These are phyloP conservation scores for Anarsia innoxiella DNA, from an alignment of 2,888 invertebrate genomes.

Conservation along the genomic window DNA sequence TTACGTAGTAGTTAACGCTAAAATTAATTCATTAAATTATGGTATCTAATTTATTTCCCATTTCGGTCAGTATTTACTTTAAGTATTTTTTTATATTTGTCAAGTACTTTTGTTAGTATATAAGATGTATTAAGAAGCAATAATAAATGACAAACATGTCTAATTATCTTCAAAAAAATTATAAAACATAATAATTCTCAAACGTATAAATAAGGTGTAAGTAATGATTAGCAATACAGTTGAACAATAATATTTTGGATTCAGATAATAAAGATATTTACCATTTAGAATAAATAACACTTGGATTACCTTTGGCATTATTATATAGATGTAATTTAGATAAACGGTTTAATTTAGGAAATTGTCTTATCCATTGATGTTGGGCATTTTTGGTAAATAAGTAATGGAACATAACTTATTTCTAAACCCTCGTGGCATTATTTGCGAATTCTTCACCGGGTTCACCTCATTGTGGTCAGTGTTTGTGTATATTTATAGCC, in stretches of 20 bases:
- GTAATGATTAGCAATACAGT: constrained; percentile 4
- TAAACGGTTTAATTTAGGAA: constrained; percentile 29
- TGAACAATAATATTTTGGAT: constrained; percentile 8
- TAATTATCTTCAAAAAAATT: constrained; percentile 10
- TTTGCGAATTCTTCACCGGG: constrained; percentile 34
- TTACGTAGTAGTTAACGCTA: constrained; percentile 47
- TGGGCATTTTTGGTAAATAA: constrained; percentile 40
- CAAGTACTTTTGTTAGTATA: constrained; percentile 47
- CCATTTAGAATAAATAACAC: constrained; percentile 8
- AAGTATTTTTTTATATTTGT: constrained; percentile 62
- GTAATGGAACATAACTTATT: constrained; percentile 32
- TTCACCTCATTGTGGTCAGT: constrained; percentile 69
- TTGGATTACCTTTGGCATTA: constrained; percentile 36
- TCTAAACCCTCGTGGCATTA: constrained; percentile 56
- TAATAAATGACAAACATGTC: constrained; percentile 38
- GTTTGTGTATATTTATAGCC: constrained; percentile 44
- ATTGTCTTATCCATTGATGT: constrained; percentile 31
- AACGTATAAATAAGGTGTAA: constrained; percentile 3
- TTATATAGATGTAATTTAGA: constrained; percentile 28
- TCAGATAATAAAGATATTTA: constrained; percentile 6
- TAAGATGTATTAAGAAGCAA: constrained; percentile 49
- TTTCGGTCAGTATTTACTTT: constrained; percentile 74
- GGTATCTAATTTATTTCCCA: constrained; percentile 70
- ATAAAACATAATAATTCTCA: constrained; percentile 15
- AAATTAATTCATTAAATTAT: constrained; percentile 51